Conservation (phyloP, 1,140 invertebrate genomes). For the Paralvinella palmiformis region DNA sequence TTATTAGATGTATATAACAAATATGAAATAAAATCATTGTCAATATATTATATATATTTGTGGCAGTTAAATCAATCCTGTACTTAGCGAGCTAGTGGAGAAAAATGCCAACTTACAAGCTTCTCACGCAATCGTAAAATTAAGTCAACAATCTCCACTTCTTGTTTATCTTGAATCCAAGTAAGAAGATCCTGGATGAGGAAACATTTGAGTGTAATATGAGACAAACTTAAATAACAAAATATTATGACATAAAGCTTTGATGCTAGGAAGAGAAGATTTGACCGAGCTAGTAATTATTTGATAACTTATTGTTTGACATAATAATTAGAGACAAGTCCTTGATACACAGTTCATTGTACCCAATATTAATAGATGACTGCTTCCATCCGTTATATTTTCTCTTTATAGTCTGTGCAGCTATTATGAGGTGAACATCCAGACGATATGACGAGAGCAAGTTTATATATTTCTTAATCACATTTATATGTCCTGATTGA, state of each 20-base stretch:
- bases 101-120: constrained; percentile 32
- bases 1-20: not conserved
- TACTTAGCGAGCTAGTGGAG: not conserved
- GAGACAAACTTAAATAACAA: constrained; percentile 13
- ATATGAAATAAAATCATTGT: not conserved
- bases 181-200: constrained; percentile 69
- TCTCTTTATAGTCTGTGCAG: too few relatives aligned
- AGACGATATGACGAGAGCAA: too few relatives aligned
- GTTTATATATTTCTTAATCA: too few relatives aligned
- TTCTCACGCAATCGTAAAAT: constrained; percentile 59
- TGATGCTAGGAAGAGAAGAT: not conserved
- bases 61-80: not conserved
- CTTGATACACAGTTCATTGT: too few relatives aligned
- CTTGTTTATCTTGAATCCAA: constrained; percentile 72
- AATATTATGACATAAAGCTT: not conserved
- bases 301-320: not conserved
- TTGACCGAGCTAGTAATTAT: not conserved
- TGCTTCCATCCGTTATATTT: too few relatives aligned
- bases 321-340: not conserved
- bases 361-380: too few relatives aligned
- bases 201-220: constrained; percentile 15
- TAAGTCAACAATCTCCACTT: constrained; percentile 81
- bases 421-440: too few relatives aligned
- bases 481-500: too few relatives aligned
- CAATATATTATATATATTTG: not conserved